Conservation (phyloP, 2,113 vertebrate genomes). For the Rissa tridactyla region DNA sequence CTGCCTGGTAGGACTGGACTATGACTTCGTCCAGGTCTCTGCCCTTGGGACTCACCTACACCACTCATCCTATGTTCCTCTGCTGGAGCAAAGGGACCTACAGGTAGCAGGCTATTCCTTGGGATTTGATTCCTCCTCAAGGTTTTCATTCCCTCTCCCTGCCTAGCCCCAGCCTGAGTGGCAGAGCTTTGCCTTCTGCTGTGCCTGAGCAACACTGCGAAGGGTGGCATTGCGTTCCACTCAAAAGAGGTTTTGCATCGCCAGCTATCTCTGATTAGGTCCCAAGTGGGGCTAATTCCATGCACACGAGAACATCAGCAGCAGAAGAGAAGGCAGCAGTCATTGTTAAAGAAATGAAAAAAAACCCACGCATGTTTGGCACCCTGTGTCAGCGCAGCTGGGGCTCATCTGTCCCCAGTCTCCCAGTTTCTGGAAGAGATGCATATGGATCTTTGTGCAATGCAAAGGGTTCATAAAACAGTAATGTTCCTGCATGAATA, state of each 20-base stretch:
- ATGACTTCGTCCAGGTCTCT: neutral
- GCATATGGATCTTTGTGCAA: neutral
- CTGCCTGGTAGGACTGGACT: neutral
- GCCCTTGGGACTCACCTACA: neutral
- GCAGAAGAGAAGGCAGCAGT: neutral
- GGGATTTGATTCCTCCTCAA: neutral
- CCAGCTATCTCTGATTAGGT: neutral
- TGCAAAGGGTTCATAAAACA: neutral
- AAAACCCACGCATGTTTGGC: neutral
- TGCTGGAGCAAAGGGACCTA: neutral
- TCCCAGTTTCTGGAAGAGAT: neutral
- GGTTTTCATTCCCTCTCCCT: neutral
- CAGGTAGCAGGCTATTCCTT: neutral
- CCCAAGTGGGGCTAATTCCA: neutral
- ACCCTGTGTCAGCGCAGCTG: neutral
- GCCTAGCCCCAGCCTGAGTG: neutral
- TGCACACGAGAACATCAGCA: neutral
- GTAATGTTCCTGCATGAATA: neutral
- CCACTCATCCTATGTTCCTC: neutral
- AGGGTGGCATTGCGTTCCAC: neutral
- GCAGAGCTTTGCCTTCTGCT: neutral
- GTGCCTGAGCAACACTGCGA: neutral
- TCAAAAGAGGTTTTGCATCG: neutral
- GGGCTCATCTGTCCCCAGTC: neutral
- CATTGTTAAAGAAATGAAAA: neutral